Base-by-base conservation (phyloP, 2,113 vertebrate genomes). In the Apistogramma diplotaenia region DNA sequence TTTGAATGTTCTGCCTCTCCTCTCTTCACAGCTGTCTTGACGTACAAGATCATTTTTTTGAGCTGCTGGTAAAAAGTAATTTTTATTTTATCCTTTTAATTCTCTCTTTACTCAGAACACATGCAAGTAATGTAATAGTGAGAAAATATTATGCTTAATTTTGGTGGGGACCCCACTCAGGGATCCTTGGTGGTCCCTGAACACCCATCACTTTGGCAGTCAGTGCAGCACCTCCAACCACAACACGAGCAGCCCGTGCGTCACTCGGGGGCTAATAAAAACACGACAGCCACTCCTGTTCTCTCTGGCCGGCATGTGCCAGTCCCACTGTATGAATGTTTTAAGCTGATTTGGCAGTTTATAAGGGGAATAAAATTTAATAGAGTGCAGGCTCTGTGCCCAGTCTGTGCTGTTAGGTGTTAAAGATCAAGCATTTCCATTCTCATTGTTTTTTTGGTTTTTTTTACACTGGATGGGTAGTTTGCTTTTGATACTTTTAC, bases 191-290 rank as follows among this genome's bases (percentile, higher is more conserved):
- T 91, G 89, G 89, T 92, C 89, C 58, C 54, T 59, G 35, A 59
- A 61, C 74, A 59, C 40, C 40, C 40, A 70, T 70, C 65, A 16
- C 15, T 70, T 43, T 74, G 46, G 79, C 79, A 86, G 18, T 78
- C 5, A 55, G 70, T 53, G 55, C 78, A 74, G 27, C 89, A 80
- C 82, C 84, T 87, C 76, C 74, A 40, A 59, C 89, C 87, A 80
- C 87, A 85, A 74, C 84, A 83, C n/a, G 75, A 70, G 49, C 56
- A 73, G 80, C 76, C 65, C 8, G 27, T 91, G 85, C 89, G 89
- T 91, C 91, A 93, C 80, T 81, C 18, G 19, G 80, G 46, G 76
- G 16, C 74, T 57, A 87, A 82, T 91, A 84, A 93, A 92, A 92
- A 81, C 89, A 82, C 1, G 25, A 74, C 82, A 58, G 87, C 85